Percentiles rank a stretch among this genome's conserved stretches.
phyloP scores from a whole-genome alignment of 2,113 vertebrate species.

The Heterochromis multidens region DNA sequence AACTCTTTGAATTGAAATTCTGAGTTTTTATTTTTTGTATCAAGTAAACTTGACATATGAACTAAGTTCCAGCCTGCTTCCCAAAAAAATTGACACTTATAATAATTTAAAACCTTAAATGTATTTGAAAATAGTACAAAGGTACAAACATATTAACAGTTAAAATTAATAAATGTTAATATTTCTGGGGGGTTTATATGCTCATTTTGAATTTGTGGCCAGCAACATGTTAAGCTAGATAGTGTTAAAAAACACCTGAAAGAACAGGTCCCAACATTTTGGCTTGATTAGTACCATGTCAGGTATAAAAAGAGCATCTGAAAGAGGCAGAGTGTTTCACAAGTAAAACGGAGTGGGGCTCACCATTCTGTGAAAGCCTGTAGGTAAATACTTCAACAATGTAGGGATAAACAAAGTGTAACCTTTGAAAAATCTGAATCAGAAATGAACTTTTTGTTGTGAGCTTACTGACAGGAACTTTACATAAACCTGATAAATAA shows the following conservation, averaged over 20 bases:
- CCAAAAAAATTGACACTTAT: neutral
- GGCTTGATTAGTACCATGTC: neutral
- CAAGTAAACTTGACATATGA: neutral
- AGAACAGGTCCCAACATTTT: neutral
- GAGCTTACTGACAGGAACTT: neutral
- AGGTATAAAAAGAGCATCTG: neutral
- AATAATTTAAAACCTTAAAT: neutral
- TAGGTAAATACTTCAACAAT: neutral
- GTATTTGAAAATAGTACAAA: neutral
- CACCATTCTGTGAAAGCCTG: neutral
- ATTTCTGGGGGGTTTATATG: too few species aligned
- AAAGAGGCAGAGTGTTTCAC: neutral
- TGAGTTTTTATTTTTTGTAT: neutral
- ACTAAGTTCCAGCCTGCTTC: fast-evolving
- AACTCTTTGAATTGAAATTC: neutral
- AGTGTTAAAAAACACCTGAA: fast-evolving
- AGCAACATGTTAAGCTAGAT: neutral
- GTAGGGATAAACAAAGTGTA: neutral
- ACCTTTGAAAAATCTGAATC: neutral
- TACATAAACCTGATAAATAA: neutral
- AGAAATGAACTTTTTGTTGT: neutral
- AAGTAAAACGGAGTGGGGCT: neutral
- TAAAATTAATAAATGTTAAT: too few species aligned
- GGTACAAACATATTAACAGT: too few species aligned
- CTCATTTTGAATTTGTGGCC: too few species aligned